Conservation (phyloP, 2,797 vertebrate genomes). For the Crenuchus spilurus region DNA sequence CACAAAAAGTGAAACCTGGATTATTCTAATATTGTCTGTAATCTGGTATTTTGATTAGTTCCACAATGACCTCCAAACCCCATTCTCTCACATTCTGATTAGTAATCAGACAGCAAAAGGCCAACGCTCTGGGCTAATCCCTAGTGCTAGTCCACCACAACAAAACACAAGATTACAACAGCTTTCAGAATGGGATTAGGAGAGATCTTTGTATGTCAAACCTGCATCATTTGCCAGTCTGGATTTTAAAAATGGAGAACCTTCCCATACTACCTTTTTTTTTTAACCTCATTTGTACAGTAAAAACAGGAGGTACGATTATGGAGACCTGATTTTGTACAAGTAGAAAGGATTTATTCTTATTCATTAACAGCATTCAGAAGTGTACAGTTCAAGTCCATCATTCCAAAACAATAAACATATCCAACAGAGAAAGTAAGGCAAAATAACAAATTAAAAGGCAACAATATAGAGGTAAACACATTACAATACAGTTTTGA, state of each 20-base stretch:
- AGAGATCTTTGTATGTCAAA: conserved; percentile 13
- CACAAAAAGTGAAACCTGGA: background rate
- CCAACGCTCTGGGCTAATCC: conserved; percentile 34
- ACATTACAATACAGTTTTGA: conserved; percentile 5
- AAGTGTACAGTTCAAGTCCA: conserved; percentile 21
- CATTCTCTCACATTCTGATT: background rate
- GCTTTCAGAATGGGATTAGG: conserved; percentile 34
- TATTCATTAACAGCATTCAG: conserved; percentile 39
- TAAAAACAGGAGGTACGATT: background rate
- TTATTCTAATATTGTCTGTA: conserved; percentile 8
- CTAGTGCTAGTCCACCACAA: background rate
- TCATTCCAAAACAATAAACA: conserved; percentile 31
- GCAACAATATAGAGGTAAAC: background rate
- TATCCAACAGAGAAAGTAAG: conserved; percentile 5
- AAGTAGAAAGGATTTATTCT: conserved; percentile 20
- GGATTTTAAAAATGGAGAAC: background rate
- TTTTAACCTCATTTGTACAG: background rate
- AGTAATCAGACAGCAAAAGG: conserved; percentile 25
- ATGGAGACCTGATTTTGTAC: background rate
- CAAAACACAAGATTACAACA: conserved; percentile 29
- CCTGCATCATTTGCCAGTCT: background rate
- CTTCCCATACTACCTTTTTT: background rate
- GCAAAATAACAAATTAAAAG: too few relatives aligned
- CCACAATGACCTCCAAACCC: conserved; percentile 10
- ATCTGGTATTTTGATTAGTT: conserved; percentile 21